phyloP scores from a whole-genome alignment of 1,140 invertebrate species.

The Aphelenchoides besseyi region DNA sequence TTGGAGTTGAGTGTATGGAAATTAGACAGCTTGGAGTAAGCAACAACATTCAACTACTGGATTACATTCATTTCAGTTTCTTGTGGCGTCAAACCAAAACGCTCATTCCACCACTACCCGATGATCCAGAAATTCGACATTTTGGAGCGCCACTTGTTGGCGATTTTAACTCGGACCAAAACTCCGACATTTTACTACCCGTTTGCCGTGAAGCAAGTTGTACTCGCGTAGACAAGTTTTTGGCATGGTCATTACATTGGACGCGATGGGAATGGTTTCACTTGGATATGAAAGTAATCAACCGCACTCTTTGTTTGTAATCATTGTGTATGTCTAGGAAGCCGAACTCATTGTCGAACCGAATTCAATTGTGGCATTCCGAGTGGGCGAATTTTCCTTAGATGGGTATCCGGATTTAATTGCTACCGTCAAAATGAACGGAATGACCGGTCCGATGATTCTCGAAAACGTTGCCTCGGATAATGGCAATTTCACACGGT shows the following conservation, averaged over 20 bases:
- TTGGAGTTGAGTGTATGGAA: conserved; percentile 43
- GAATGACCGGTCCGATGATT: conserved; percentile 32
- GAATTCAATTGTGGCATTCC: conserved; percentile 47
- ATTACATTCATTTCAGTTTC: not conserved
- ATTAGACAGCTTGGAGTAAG: conserved; percentile 28
- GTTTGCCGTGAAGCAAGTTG: conserved; percentile 46
- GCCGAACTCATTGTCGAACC: conserved; percentile 15
- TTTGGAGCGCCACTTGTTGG: conserved; percentile 48
- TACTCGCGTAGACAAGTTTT: conserved; percentile 35
- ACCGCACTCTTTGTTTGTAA: not conserved
- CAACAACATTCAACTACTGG: no score
- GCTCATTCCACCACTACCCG: conserved; percentile 27
- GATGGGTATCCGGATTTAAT: conserved; percentile 57
- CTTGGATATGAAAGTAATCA: conserved; percentile 41
- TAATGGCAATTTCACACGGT: conserved; percentile 43
- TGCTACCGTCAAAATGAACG: conserved; percentile 27
- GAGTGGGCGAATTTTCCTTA: conserved; percentile 57
- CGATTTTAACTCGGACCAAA: conserved; percentile 54
- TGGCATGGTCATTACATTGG: conserved; percentile 37
- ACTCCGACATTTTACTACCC: conserved; percentile 52
- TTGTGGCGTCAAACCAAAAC: not conserved
- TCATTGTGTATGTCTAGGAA: conserved; percentile 30
- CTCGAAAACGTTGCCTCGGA: conserved; percentile 39
- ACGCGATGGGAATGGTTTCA: conserved; percentile 34
- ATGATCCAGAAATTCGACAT: conserved; percentile 29